Evolutionary conservation across 2,113 vertebrate species (phyloP).

Genomic region (Cochlearius cochlearius): DNA sequence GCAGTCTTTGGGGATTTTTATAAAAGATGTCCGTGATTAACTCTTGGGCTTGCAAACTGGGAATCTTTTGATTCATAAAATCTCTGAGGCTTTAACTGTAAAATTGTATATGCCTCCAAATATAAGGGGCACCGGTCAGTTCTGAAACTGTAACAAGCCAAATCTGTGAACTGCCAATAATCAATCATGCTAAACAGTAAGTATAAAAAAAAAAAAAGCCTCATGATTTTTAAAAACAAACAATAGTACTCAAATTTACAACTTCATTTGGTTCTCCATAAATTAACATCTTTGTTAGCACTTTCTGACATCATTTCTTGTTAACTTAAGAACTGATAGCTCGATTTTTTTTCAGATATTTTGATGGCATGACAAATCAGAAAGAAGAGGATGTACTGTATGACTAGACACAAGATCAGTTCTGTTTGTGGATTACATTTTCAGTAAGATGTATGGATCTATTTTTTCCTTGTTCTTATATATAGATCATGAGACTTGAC

Average conservation of each 20-base stretch:
- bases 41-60: conserved; percentile 42
- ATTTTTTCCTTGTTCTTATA: conserved; percentile 86
- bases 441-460: conserved; percentile 97
- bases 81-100: conserved; percentile 50
- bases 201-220: not conserved
- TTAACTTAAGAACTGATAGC: conserved; percentile 82
- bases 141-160: conserved; percentile 44
- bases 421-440: conserved; percentile 94
- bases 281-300: conserved; percentile 75
- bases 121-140: conserved; percentile 21
- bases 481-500: conserved; percentile 98
- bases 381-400: conserved; percentile 75
- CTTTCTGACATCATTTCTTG: conserved; percentile 73
- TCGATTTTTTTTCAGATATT: conserved; percentile 76
- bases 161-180: conserved; percentile 49
- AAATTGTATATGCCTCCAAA: conserved; percentile 41
- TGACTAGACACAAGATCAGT: conserved; percentile 79
- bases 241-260: conserved; percentile 73
- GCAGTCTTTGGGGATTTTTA: conserved; percentile 45
- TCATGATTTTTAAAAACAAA: conserved; percentile 66
- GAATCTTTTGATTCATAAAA: conserved; percentile 63
- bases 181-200: conserved; percentile 30
- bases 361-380: conserved; percentile 81
- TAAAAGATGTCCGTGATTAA: conserved; percentile 47
- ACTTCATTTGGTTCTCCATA: conserved; percentile 73